These are phyloP conservation scores for Mus pahari DNA, from an alignment of 2,113 vertebrate species.

Conservation along the genomic window DNA sequence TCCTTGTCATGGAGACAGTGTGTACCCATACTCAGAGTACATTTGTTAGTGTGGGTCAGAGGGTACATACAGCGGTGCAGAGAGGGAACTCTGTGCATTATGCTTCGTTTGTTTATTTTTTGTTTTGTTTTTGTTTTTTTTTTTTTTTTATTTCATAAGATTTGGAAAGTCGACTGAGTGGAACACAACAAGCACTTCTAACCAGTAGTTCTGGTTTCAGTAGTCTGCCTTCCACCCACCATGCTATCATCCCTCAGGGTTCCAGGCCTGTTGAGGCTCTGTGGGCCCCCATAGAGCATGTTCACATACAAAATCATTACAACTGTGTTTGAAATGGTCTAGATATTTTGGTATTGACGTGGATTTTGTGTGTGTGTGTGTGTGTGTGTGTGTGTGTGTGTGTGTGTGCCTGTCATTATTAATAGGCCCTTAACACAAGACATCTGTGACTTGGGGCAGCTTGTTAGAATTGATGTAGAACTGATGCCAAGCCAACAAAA, in stretches of 20 bases:
- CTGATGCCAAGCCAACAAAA: slow-evolving; percentile 68
- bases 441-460: slow-evolving; percentile 67
- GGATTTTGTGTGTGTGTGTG: background rate
- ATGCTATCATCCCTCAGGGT: background rate
- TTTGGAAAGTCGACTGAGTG: slow-evolving; percentile 19
- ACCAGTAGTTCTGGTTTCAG: slow-evolving; percentile 12
- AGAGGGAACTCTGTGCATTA: background rate
- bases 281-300: slow-evolving; percentile 49
- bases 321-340: slow-evolving; percentile 64
- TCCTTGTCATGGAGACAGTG: background rate
- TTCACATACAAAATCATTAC: slow-evolving; percentile 62
- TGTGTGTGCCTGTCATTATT: slow-evolving; percentile 55
- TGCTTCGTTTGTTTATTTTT: background rate
- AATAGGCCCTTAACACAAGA: slow-evolving; percentile 73
- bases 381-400: no score
- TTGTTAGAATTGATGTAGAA: slow-evolving; percentile 65
- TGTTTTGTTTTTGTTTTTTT: no score
- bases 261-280: slow-evolving; percentile 15
- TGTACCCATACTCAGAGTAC: background rate
- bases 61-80: background rate
- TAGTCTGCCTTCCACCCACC: slow-evolving; percentile 19
- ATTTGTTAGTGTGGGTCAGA: background rate
- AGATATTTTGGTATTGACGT: slow-evolving; percentile 71
- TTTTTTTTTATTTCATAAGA: background rate
- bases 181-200: background rate